Conservation (phyloP, 2,888 invertebrate genomes). For the Drosophila rubida region DNA sequence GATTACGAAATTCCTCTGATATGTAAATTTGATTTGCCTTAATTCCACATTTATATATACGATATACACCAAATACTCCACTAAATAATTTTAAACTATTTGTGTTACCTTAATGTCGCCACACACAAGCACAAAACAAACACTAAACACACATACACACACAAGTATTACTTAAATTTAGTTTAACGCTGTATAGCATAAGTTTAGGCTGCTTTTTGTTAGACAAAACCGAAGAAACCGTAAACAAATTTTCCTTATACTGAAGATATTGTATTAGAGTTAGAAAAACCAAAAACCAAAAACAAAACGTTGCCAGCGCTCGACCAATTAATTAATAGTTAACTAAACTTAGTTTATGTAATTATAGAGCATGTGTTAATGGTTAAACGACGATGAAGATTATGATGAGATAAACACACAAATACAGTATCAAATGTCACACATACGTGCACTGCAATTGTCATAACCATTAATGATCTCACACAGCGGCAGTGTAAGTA, state of each 20-base stretch:
- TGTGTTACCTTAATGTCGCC: slow-evolving; percentile 26
- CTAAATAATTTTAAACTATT: slow-evolving; percentile 33
- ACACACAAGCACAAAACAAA: slow-evolving; percentile 17
- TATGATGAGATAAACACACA: slow-evolving; percentile 56
- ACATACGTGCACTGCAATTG: slow-evolving; percentile 19
- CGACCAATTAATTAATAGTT: slow-evolving; percentile 79
- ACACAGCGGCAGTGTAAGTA: slow-evolving; percentile 30
- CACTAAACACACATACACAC: slow-evolving; percentile 45
- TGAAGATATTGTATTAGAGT: slow-evolving; percentile 25
- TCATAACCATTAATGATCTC: slow-evolving; percentile 33
- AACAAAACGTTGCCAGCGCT: slow-evolving; percentile 70
- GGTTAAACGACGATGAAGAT: slow-evolving; percentile 56
- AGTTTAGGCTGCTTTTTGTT: slow-evolving; percentile 61
- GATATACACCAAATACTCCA: slow-evolving; percentile 61
- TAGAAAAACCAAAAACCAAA: slow-evolving; percentile 14
- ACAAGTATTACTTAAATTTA: slow-evolving; percentile 76
- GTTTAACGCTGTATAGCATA: slow-evolving; percentile 65
- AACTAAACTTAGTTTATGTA: slow-evolving; percentile 73
- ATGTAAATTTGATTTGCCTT: slow-evolving; percentile 71
- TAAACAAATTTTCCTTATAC: slow-evolving; percentile 42
- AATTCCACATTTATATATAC: slow-evolving; percentile 61
- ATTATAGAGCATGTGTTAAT: slow-evolving; percentile 79
- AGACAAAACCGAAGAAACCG: slow-evolving; percentile 21
- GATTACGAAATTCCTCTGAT: slow-evolving; percentile 67
- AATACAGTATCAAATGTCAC: slow-evolving; percentile 72